Percentiles rank a stretch among this genome's conserved stretches.
phyloP scores from a whole-genome alignment of 2,113 vertebrate genomes.

The Leiothrix lutea region DNA sequence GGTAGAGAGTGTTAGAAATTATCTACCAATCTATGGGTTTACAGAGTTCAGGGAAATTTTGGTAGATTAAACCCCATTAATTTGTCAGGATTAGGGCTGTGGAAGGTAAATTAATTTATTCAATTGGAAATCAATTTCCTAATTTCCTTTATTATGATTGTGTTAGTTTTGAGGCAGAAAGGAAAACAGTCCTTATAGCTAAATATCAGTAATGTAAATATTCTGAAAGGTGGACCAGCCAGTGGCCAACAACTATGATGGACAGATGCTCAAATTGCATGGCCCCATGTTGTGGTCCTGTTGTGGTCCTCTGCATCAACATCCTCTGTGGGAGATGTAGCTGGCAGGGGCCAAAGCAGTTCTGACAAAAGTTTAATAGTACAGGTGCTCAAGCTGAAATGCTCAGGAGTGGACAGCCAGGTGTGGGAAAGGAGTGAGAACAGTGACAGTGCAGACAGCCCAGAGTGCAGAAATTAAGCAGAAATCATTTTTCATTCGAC shows the following conservation, averaged over 20 bases:
- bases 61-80: not conserved
- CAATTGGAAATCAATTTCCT: not conserved
- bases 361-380: too few species aligned
- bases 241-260: rapidly evolving
- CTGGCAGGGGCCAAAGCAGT: too few species aligned
- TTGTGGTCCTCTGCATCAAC: not conserved
- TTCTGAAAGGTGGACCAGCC: not conserved
- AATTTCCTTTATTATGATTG: not conserved
- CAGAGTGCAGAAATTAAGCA: not conserved
- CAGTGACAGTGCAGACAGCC: not conserved
- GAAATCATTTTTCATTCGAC: not conserved
- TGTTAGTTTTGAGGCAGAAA: not conserved
- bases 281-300: rapidly evolving
- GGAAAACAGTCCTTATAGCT: not conserved
- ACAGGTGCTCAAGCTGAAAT: not conserved
- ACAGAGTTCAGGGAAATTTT: not conserved
- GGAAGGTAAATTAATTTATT: not conserved
- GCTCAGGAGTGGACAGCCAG: not conserved
- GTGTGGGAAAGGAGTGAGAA: not conserved
- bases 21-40: not conserved
- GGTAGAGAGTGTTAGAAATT: not conserved
- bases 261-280: not conserved
- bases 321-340: rapidly evolving
- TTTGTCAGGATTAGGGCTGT: not conserved
- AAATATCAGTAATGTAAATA: not conserved